A percentile compares a stretch with the other conserved stretches of the same genome.
These are phyloP conservation scores for Latrodectus elegans DNA, from an alignment of 2,888 invertebrate species.

Conservation along the genomic window DNA sequence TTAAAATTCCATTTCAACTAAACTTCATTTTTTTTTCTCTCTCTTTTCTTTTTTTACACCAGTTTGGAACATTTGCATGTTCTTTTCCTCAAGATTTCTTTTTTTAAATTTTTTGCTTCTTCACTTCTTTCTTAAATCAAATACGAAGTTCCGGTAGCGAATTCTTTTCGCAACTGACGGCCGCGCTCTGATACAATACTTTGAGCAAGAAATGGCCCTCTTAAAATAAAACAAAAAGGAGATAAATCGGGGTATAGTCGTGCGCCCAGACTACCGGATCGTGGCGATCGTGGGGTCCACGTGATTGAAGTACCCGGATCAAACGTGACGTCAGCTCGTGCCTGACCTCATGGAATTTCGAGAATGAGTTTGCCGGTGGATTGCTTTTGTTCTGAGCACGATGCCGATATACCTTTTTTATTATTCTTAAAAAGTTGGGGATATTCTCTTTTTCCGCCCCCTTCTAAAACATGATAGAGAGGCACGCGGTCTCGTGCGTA, in stretches of 20 bases:
- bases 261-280: slow-evolving; percentile 59
- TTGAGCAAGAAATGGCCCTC: slow-evolving; percentile 11
- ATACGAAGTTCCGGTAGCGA: slow-evolving; percentile 63
- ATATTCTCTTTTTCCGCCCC: slow-evolving; percentile 4
- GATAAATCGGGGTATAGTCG: slow-evolving; percentile 63
- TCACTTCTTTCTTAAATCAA: neutral
- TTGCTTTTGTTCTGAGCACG: slow-evolving; percentile 60
- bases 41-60: neutral
- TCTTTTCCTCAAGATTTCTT: neutral
- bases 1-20: neutral
- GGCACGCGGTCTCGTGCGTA: slow-evolving; percentile 43
- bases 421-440: slow-evolving; percentile 16
- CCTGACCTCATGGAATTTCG: slow-evolving; percentile 64
- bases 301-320: slow-evolving; percentile 66
- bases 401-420: slow-evolving; percentile 19
- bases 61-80: too few species aligned
- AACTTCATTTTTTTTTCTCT: neutral
- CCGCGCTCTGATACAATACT: slow-evolving; percentile 29
- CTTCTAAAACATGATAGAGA: slow-evolving; percentile 41
- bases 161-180: slow-evolving; percentile 24
- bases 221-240: slow-evolving; percentile 21
- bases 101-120: neutral
- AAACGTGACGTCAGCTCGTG: slow-evolving; percentile 67
- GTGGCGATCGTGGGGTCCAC: slow-evolving; percentile 44
- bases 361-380: slow-evolving; percentile 49